A percentile compares a stretch with the other conserved stretches of the same genome.
Conservation (phyloP, 2,888 invertebrate species). For the Diabrotica balteata region DNA sequence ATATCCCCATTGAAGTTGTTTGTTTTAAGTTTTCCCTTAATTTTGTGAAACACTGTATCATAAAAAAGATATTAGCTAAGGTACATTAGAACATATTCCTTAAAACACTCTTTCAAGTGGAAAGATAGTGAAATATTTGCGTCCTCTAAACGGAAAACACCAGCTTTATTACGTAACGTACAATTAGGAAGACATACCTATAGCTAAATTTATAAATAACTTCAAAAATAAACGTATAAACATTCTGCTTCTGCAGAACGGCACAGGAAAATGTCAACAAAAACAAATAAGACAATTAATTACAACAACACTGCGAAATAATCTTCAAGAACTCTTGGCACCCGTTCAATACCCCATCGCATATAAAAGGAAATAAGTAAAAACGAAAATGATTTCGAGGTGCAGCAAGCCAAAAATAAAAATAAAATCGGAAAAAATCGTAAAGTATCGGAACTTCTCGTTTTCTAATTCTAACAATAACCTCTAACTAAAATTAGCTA, state of each 20-base stretch:
- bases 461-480: constrained; percentile 52
- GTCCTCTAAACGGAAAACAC: too few species aligned
- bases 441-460: constrained; percentile 45
- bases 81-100: too few species aligned
- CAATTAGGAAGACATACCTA: constrained; percentile 15
- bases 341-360: not conserved
- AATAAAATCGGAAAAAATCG: constrained; percentile 44
- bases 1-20: too few species aligned
- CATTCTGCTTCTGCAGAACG: not conserved
- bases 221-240: constrained; percentile 5
- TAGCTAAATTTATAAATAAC: constrained; percentile 9
- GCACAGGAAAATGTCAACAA: constrained; percentile 9
- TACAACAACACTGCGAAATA: constrained; percentile 5
- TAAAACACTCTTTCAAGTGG: not conserved
- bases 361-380: constrained; percentile 5
- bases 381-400: constrained; percentile 26
- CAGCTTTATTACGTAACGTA: constrained; percentile 3
- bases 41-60: too few species aligned
- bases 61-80: too few species aligned
- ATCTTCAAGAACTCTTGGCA: constrained; percentile 13
- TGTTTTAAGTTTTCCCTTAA: too few species aligned
- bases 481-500: constrained; percentile 54
- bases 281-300: constrained; percentile 15
- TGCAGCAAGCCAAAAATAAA: constrained; percentile 40
- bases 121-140: constrained; percentile 9